Evolutionary conservation across 2,797 vertebrate genomes (phyloP).

Genomic region (Philypnodon macrostomus): DNA sequence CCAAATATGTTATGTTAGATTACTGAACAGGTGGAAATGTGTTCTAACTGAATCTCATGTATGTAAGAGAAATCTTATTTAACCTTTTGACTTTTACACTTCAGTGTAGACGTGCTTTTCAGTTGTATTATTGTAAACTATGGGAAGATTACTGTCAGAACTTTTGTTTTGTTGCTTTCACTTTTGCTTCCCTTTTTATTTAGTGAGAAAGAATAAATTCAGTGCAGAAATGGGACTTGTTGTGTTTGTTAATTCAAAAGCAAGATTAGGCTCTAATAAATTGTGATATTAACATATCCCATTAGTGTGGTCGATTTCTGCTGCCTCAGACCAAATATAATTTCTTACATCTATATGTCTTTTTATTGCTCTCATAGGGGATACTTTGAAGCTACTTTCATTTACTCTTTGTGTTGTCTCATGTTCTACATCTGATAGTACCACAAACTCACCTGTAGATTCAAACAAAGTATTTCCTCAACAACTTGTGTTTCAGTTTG

Average conservation of each 20-base stretch:
- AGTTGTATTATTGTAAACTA: conserved; percentile 71
- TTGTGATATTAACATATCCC: background rate
- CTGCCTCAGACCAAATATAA: conserved; percentile 17
- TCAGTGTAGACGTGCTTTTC: conserved; percentile 64
- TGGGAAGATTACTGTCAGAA: conserved; percentile 63
- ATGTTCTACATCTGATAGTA: too few species aligned
- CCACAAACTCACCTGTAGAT: too few species aligned
- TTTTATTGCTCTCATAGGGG: conserved; percentile 43
- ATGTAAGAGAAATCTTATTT: conserved; percentile 76
- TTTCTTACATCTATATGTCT: conserved; percentile 33
- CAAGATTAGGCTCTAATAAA: background rate
- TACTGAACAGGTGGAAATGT: conserved; percentile 44
- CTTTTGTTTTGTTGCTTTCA: conserved; percentile 66
- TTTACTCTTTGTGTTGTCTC: conserved; percentile 24
- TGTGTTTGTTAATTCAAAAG: conserved; percentile 1
- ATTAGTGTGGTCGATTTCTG: conserved; percentile 12
- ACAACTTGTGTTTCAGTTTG: background rate
- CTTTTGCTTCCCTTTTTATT: conserved; percentile 66
- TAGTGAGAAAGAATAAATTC: conserved; percentile 80
- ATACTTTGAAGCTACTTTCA: conserved; percentile 39
- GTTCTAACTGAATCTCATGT: conserved; percentile 65
- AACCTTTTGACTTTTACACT: conserved; percentile 70
- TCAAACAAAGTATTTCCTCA: too few species aligned
- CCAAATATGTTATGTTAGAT: conserved; percentile 55
- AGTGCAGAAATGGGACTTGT: conserved; percentile 24